Percentiles rank a stretch among this genome's conserved stretches.
Evolutionary conservation across 2,888 invertebrate genomes (phyloP).

Genomic region (Argyra leucocephala): DNA sequence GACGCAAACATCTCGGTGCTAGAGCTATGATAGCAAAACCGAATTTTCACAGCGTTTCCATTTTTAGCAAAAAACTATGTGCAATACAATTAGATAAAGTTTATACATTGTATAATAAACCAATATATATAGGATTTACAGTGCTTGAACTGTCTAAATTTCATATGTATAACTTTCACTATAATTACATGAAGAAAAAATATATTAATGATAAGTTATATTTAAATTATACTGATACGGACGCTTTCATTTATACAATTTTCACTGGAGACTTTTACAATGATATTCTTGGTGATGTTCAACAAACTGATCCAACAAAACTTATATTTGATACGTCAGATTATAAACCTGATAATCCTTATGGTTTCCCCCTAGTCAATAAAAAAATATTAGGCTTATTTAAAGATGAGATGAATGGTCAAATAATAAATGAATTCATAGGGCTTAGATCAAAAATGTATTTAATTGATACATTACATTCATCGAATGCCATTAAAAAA

Average conservation of each 20-base stretch:
- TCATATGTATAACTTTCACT: slow-evolving; percentile 12
- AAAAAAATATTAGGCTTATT: slow-evolving; percentile 18
- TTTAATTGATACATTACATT: slow-evolving; percentile 4
- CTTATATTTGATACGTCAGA: slow-evolving; percentile 33
- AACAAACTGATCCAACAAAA: slow-evolving; percentile 13
- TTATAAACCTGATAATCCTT: slow-evolving; percentile 26
- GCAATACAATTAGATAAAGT: not conserved
- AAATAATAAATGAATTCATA: slow-evolving; percentile 14
- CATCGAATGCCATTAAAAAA: not conserved
- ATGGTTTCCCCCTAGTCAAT: slow-evolving; percentile 21
- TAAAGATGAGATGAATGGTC: slow-evolving; percentile 15
- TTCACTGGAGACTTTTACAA: slow-evolving; percentile 7
- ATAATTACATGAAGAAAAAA: slow-evolving; percentile 11
- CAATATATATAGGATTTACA: slow-evolving; percentile 9
- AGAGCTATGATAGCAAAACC: slow-evolving; percentile 12
- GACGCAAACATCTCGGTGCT: slow-evolving; percentile 9
- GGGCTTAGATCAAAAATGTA: slow-evolving; percentile 16
- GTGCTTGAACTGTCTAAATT: slow-evolving; percentile 10
- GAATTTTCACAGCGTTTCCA: slow-evolving; percentile 9
- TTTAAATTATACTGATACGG: slow-evolving; percentile 13
- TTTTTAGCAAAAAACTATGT: not conserved
- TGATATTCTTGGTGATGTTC: slow-evolving; percentile 13
- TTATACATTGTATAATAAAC: slow-evolving; percentile 8
- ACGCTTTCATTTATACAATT: slow-evolving; percentile 12
- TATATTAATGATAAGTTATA: not conserved